A percentile compares a stretch with the other conserved stretches of the same genome.
phyloP scores from a whole-genome alignment of 2,888 invertebrate genomes.

The Branchipolynoe longqiensis region DNA sequence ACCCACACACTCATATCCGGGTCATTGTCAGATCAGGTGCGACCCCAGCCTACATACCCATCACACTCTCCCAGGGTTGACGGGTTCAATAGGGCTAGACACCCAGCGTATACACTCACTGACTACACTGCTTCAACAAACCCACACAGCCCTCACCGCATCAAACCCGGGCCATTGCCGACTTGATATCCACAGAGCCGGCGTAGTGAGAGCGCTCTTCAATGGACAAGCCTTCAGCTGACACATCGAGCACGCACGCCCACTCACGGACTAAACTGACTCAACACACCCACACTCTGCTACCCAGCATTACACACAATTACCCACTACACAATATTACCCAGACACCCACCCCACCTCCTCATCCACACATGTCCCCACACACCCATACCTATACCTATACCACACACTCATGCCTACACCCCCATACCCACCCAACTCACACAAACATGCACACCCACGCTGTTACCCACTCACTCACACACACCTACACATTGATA shows the following conservation, averaged over 20 bases:
- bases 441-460: neutral
- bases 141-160: too few relatives aligned
- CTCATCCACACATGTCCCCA: neutral
- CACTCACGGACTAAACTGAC: too few relatives aligned
- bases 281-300: neutral
- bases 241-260: too few relatives aligned
- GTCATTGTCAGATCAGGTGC: neutral
- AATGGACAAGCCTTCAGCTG: too few relatives aligned
- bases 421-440: neutral
- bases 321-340: neutral
- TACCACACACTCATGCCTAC: too few relatives aligned
- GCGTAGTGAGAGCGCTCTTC: too few relatives aligned
- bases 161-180: too few relatives aligned
- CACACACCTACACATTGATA: neutral
- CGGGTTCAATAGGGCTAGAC: neutral
- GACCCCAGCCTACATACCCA: neutral
- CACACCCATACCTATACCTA: neutral
- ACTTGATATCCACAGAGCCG: too few relatives aligned
- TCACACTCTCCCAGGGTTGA: neutral
- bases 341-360: neutral
- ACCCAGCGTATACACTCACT: neutral
- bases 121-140: too few relatives aligned
- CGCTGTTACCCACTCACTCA: neutral
- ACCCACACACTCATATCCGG: too few relatives aligned
- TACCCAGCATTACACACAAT: neutral